These are phyloP conservation scores for Bombus impatiens DNA, from an alignment of 1,140 invertebrate species.

Conservation along the genomic window DNA sequence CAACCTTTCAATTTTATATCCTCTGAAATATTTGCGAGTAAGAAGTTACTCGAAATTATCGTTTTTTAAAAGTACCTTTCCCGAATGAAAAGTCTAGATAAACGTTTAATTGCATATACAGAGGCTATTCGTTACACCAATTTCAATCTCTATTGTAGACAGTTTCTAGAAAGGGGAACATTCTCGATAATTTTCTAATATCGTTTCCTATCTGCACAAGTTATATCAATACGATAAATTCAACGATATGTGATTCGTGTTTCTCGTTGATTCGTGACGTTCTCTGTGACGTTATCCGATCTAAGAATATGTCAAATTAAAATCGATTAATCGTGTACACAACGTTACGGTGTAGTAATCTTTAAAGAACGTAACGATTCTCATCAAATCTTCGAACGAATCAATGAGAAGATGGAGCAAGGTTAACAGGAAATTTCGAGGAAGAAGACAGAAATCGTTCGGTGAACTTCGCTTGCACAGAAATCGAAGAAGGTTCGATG, in stretches of 20 bases:
- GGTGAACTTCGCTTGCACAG: neutral
- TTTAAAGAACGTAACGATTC: neutral
- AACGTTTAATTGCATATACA: no score
- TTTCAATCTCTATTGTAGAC: neutral
- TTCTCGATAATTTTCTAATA: neutral
- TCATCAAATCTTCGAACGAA: neutral
- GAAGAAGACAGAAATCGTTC: conserved; percentile 3
- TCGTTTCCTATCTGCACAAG: neutral
- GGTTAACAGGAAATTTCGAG: conserved; percentile 36
- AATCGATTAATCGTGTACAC: conserved; percentile 9
- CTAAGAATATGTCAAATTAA: conserved; percentile 3
- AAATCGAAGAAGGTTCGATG: neutral
- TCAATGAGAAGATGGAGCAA: neutral
- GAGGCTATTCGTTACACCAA: no score
- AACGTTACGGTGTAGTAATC: neutral
- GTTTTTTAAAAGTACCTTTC: no score
- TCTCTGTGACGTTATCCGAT: neutral
- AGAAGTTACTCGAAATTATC: no score
- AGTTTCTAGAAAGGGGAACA: neutral
- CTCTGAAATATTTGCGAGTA: no score
- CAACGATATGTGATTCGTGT: neutral
- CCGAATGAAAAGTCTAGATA: no score
- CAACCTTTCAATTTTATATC: neutral
- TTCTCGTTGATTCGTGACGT: neutral
- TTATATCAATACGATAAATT: neutral